Base-by-base conservation (phyloP, 2,888 invertebrate species). In the Choreutis nemorana region DNA sequence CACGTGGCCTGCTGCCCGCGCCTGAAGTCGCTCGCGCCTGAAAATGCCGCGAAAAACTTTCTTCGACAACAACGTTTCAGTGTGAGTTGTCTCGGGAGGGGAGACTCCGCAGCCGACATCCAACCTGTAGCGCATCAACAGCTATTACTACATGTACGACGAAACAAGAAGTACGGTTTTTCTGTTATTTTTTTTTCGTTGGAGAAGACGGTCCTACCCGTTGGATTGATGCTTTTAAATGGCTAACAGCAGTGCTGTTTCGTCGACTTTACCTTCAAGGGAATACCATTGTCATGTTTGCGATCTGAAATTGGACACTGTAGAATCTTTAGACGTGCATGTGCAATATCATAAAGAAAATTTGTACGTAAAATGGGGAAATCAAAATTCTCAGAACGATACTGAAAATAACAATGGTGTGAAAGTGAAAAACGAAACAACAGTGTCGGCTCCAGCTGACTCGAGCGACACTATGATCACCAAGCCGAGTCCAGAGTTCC, bases 311-410 rank as follows among this genome's bases (percentile, higher is more conserved):
- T 83, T 91, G 56, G 89, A 91, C 59, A 87, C 88, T 45, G 83
- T 84, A 34, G 87, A 87, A 50, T 90, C 89, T 35, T 80, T 91
- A 42, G 87, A 90, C 50, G 90, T 90, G 40, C 91, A 91, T 68
- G 75, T 89, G 48, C 86, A 87, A 54, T 91, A 90, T 63, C 89
- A 90, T 51, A 87, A 89, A 61, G 89, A 90, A 54, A 88, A 88
- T 55, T 73, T 89, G 45, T 73, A 88, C 52, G 85, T 83, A 40
- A 87, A 87, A 67, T 90, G 90, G 90, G 85, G 84, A 29, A 83
- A 80, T 26, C 85, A 68, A 50, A 81, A 78, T 55, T 57, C 67
- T 31, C 79, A 79, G 44, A 73, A 78, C 58, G 83, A 84, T 50
- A 81, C 83, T 41, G 84, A 85, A 39, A 87, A 87, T 54, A 87